Conservation (phyloP, 2,113 vertebrate species). For the Bostrychus sinensis region DNA sequence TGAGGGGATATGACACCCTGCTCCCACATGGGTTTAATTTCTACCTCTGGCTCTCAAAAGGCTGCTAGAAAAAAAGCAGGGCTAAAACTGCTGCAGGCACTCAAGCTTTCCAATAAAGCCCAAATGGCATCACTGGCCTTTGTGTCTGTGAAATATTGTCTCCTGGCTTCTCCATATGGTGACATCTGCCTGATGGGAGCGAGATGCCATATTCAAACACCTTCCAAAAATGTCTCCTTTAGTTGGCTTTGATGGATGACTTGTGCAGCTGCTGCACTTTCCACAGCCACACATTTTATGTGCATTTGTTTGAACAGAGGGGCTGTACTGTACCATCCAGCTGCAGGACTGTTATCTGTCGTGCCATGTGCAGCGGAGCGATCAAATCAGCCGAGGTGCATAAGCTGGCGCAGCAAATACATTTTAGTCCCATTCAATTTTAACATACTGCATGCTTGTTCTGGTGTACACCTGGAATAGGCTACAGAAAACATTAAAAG, state of each 20-base stretch:
- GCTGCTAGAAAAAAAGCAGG: conserved; percentile 9
- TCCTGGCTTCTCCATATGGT: conserved; percentile 53
- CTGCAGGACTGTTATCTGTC: conserved; percentile 53
- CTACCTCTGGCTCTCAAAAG: conserved; percentile 16
- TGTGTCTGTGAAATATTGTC: conserved; percentile 50
- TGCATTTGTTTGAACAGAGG: conserved; percentile 12
- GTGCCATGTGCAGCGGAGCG: conserved; percentile 47
- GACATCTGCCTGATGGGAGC: conserved; percentile 65
- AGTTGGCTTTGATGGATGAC: conserved; percentile 71
- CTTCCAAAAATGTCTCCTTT: conserved; percentile 47
- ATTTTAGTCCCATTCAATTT: conserved; percentile 49
- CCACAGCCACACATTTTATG: conserved; percentile 19
- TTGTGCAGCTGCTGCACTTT: conserved; percentile 65
- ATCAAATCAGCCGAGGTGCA: conserved; percentile 61
- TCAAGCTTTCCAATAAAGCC: conserved; percentile 31
- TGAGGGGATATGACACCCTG: conserved; percentile 23
- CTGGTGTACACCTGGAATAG: conserved; percentile 48
- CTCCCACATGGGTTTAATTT: conserved; percentile 19
- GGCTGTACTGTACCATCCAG: conserved; percentile 36
- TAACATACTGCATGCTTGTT: conserved; percentile 69
- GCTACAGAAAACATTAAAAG: conserved; percentile 31
- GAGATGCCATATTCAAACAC: conserved; percentile 33
- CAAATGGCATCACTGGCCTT: conserved; percentile 51
- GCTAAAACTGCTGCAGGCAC: conserved; percentile 13
- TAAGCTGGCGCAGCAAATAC: conserved; percentile 68